Base-by-base conservation (phyloP, 2,797 vertebrate genomes). In the Novumbra hubbsi region DNA sequence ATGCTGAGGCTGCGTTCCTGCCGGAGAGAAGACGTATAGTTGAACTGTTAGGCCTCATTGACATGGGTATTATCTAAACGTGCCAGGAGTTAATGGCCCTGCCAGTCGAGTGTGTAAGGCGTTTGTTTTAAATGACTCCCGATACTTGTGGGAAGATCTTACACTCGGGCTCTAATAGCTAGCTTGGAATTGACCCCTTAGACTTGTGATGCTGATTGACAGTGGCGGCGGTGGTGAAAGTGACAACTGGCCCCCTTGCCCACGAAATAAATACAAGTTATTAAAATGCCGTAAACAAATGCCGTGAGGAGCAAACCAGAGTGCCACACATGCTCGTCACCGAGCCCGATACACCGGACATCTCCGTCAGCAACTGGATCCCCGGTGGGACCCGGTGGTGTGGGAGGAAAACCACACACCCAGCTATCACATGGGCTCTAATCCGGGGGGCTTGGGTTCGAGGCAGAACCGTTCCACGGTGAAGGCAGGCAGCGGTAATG, bases 1-100 rank as follows among this genome's bases (percentile, higher is more conserved):
- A 76, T 88, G 89, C 91, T 91, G 90, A 92, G 74, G 73, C 74
- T 85, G 90, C 88, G 88, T 74, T 89, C 87, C 82, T 81, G 83
- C 72, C 83, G 84, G 88, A 81, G 79, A 83, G 82, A 49, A 1
- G 76, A 80, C 69, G 80, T 32, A 27, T 72, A 48, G 27, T 27
- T 71, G 30, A 21, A n/a, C 30, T 28, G 24, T 27, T 49, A 16
- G 27, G 50, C 71, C 72, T 65, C 76, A 81, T 81, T 87, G 83
- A 84, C 80, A 79, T 72, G 72, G 73, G 85, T 81, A 86, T 86
- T 83, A 83, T 80, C 24, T 52, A 55, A 52, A 75, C 80, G 34
- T 60, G 80, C 68, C 78, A 84, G 73, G 65, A 19, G 38, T 55
- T 72, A 72, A 72, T n/a, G 17, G 24, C 27, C 14, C 28, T 41